These are phyloP conservation scores for Champsocephalus gunnari DNA, from an alignment of 2,797 vertebrate genomes.

Conservation along the genomic window DNA sequence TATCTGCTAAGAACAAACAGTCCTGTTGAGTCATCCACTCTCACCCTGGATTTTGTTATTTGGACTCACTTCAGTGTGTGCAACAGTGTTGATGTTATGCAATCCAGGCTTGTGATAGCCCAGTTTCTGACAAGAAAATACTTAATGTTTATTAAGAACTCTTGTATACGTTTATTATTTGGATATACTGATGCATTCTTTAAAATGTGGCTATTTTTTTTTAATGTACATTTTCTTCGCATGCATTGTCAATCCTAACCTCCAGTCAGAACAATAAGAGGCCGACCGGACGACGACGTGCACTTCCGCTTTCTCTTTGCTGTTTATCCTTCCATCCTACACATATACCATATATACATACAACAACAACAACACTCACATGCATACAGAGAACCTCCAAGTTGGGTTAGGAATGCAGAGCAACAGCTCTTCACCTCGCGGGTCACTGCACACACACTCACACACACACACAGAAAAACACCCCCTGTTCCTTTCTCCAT, in stretches of 20 bases:
- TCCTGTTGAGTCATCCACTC: conserved; percentile 45
- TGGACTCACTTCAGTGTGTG: conserved; percentile 35
- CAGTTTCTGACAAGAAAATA: conserved; percentile 8
- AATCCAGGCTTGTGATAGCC: conserved; percentile 17
- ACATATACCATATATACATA: background rate
- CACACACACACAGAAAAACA: conserved; percentile 20
- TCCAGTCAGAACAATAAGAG: background rate
- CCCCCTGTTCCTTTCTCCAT: conserved; percentile 43
- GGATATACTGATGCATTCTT: background rate
- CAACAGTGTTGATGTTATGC: conserved; percentile 13
- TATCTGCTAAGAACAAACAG: conserved; percentile 50
- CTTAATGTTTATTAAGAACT: conserved; percentile 14
- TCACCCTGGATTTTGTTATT: conserved; percentile 43
- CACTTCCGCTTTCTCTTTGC: background rate
- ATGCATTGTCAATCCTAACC: background rate
- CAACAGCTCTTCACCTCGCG: conserved; percentile 56
- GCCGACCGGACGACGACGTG: background rate
- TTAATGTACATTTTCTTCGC: background rate
- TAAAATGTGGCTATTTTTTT: background rate
- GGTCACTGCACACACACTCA: conserved; percentile 11
- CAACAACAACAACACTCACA: conserved; percentile 10
- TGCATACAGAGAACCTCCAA: conserved; percentile 39
- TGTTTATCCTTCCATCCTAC: background rate
- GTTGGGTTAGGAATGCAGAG: conserved; percentile 61
- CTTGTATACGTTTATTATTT: background rate